Base-by-base conservation (phyloP, 1,140 invertebrate genomes). In the Bombus cullumanus region DNA sequence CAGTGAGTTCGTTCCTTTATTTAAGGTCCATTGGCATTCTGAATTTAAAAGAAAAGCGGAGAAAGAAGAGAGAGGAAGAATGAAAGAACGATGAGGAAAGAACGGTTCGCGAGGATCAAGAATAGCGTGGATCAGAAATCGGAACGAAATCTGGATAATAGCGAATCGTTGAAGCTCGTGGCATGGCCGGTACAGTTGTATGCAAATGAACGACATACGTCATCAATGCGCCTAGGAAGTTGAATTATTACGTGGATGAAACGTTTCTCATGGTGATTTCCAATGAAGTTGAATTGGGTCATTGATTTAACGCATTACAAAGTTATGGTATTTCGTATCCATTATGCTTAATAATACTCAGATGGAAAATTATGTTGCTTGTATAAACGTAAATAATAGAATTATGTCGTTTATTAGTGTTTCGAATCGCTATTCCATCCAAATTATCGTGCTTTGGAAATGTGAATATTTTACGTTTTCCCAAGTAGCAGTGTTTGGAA, bases 221-320 rank as follows among this genome's bases (percentile, higher is more conserved):
- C 89, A 85, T 90, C 72, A 76, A 88, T 88, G 78, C 73, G 68
- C 39, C 74, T 39, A 41, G 77, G 39, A 34, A 77, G 71, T 80
- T 88, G 88, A 90, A 90, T 90, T 89, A 90, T 90, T 88, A 76
- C 74, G 5, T 18, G 78, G 43, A 76, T 64, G 43, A 81, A 80
- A 81, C 59, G 75, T 47, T 62, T 87, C 43, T 62, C 79, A 37
- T 53, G 25, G n/a, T 71, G 68, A 43, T 73, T 71, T 43, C 59
- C 18, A 59, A 73, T 37, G 12, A 62, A 47, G 13, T 72, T 72
- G 53, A 71, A 62, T 18, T 22, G 57, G 69, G 57, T 74, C 80
- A 81, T 64, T 18, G 71, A n/a, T 73, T 74, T 74, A 74, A 72
- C 53, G 22, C n/a, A 39, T 64, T 59, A 39, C 53, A 12, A 39